Conservation (phyloP, 2,113 vertebrate genomes). For the Ovis canadensis region DNA sequence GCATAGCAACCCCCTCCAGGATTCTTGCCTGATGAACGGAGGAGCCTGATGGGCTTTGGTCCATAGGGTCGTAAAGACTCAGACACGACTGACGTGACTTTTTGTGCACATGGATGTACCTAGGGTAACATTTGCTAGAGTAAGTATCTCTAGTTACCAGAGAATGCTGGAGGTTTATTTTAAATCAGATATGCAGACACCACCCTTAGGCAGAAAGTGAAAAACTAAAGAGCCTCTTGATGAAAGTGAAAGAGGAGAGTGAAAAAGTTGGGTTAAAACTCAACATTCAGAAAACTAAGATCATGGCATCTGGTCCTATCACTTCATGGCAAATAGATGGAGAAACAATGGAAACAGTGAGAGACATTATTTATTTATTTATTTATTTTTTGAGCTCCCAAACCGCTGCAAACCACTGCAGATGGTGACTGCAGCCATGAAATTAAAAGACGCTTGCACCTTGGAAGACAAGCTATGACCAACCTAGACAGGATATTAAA, state of each 20-base stretch:
- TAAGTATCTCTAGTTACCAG: neutral
- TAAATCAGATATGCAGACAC: neutral
- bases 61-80: neutral
- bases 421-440: neutral
- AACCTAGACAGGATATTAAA: neutral
- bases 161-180: neutral
- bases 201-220: neutral
- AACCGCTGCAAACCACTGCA: neutral
- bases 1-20: neutral
- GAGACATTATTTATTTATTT: neutral
- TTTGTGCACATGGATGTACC: neutral
- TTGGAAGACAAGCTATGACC: neutral
- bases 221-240: neutral
- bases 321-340: neutral
- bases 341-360: neutral
- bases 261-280: neutral
- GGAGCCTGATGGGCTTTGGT: neutral
- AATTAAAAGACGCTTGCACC: neutral
- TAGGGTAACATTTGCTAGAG: neutral
- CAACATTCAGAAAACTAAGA: neutral
- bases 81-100: neutral
- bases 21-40: neutral
- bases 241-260: neutral
- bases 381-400: neutral
- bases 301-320: neutral